Evolutionary conservation across 2,888 invertebrate genomes (phyloP).

Genomic region (Gymnoscelis rufifasciata): DNA sequence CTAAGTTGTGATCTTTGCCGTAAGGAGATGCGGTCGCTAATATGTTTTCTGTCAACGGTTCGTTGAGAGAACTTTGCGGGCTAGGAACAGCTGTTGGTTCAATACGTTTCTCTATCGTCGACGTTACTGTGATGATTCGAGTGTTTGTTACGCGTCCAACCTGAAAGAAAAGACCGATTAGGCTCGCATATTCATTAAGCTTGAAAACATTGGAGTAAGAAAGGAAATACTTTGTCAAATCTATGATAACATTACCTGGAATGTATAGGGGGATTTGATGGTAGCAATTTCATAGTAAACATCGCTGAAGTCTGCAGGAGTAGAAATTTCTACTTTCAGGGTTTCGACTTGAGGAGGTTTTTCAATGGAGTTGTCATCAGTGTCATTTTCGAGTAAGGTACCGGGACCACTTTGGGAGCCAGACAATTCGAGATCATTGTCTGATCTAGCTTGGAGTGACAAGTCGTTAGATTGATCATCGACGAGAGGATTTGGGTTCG

Average conservation of each 20-base stretch:
- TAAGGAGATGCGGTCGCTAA: constrained; percentile 87
- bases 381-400: constrained; percentile 79
- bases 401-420: constrained; percentile 83
- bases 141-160: constrained; percentile 93
- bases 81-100: constrained; percentile 77
- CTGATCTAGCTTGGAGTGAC: constrained; percentile 77
- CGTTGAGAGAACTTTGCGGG: constrained; percentile 81
- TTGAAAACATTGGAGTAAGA: no score
- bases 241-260: constrained; percentile 82
- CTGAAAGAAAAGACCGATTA: constrained; percentile 77
- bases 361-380: constrained; percentile 82
- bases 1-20: constrained; percentile 83
- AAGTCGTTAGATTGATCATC: constrained; percentile 76
- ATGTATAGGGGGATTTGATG: constrained; percentile 92
- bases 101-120: constrained; percentile 89
- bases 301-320: constrained; percentile 90
- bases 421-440: constrained; percentile 85
- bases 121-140: constrained; percentile 91
- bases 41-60: constrained; percentile 92
- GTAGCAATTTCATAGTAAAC: constrained; percentile 94
- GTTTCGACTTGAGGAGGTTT: constrained; percentile 86
- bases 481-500: constrained; percentile 60
- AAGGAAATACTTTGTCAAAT: no score
- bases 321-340: constrained; percentile 92
- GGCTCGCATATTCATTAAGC: no score